Conservation (phyloP, 2,113 vertebrate species). For the Poeciliopsis retropinna region DNA sequence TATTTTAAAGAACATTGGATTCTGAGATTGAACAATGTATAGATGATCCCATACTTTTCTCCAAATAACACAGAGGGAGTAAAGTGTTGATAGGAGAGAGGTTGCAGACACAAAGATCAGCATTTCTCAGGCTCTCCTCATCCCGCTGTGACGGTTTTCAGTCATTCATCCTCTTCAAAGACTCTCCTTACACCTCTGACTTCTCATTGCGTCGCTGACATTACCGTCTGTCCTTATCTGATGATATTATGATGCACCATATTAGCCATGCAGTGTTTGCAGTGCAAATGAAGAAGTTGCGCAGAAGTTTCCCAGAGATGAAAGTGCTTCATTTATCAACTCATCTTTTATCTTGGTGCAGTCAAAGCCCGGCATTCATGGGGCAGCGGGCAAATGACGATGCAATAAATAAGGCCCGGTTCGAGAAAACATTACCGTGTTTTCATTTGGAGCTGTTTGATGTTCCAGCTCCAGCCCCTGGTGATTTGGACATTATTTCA, state of each 20-base stretch:
- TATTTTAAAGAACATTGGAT: conserved; percentile 70
- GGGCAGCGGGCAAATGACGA: conserved; percentile 65
- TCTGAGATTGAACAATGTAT: conserved; percentile 66
- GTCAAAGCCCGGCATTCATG: conserved; percentile 56
- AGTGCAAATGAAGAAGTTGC: conserved; percentile 49
- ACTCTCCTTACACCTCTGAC: conserved; percentile 41
- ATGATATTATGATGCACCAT: conserved; percentile 44
- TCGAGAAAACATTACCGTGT: conserved; percentile 69
- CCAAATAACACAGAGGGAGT: conserved; percentile 3
- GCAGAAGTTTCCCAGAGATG: conserved; percentile 65
- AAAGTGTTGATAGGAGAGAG: neutral
- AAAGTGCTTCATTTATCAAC: conserved; percentile 69
- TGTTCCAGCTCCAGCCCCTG: conserved; percentile 69
- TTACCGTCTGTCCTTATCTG: conserved; percentile 50
- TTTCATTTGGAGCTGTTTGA: conserved; percentile 73
- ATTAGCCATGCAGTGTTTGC: conserved; percentile 54
- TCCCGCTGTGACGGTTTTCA: conserved; percentile 40
- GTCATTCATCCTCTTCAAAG: conserved; percentile 44
- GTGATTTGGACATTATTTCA: conserved; percentile 79
- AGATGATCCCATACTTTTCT: conserved; percentile 42
- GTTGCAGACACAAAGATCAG: conserved; percentile 25
- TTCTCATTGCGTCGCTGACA: conserved; percentile 31
- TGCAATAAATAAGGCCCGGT: conserved; percentile 55
- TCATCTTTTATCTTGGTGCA: conserved; percentile 63
- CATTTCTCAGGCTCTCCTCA: conserved; percentile 31